Evolutionary conservation across 2,797 vertebrate species (phyloP), one percentile per base, ranked within the genome.

Genomic region (Molossus alvarezi): DNA sequence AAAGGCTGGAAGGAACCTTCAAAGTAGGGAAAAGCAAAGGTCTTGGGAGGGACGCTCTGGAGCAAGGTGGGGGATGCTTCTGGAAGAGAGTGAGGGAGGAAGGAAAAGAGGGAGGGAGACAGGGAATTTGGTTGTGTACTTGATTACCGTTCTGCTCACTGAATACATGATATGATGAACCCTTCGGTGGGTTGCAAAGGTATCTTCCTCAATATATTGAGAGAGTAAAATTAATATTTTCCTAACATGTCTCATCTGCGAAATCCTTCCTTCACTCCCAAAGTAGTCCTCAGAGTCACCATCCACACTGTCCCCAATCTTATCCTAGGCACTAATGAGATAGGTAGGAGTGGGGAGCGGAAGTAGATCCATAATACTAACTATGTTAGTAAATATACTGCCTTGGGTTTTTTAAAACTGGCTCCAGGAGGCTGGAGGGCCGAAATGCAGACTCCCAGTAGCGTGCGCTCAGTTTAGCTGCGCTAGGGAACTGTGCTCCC

Each of bases 1-100:
- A 99, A 99, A n/a, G 99, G 99, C 96, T 99, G 99, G 94, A 99
- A 99, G 72, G 99, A 99, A 55, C 99, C 99, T 69, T 99, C 99
- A 65, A 99, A 99, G 97, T 99, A 99, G 1, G 99, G 99, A 53
- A 99, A 98, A 57, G 99, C 98, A 97, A 99, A 99, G 25, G 99
- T 98, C 98, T 99, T 99, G 37, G 99, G 98, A 95, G 99, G 99
- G 76, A 99, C 92, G 76, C 97, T 98, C 95, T 99, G 99, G 18
- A 99, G 98, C 96, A 99, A 23, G 2, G 98, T 97, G 0, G 98
- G 98, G 13, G 98, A 98, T 0, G 99, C 98, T 85, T 99, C 99
- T 99, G 98, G 88, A 89, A 96, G 96, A 91, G 23, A 94, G 80
- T 3, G 11, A 60, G 60, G 60, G 75, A 25, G 23, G 23, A 14